Base-by-base conservation (phyloP, 2,888 invertebrate species). In the Orthonychiurus folsomi region DNA sequence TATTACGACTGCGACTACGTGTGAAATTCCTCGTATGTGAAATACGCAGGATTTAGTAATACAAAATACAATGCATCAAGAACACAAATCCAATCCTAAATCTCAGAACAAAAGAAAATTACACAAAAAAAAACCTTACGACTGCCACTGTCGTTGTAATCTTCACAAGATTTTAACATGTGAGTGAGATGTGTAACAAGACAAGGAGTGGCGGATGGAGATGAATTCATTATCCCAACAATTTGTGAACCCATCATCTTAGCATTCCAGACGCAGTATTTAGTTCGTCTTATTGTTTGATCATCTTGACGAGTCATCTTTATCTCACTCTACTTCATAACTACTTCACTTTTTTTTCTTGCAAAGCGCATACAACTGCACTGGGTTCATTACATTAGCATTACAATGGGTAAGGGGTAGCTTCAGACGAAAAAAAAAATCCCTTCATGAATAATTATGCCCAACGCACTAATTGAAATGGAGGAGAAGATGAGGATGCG, bases 181-280 rank as follows among this genome's bases (percentile, higher is more conserved):
- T n/a, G 47, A 60, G 60, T 37, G 37, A 37, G 5, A 37, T 5
- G 37, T 37, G n/a, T n/a, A n/a, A n/a, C n/a, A 65, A 65, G 65
- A 63, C 65, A 59, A 64, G 65, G 65, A 65, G 65, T 65, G 62
- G 62, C 58, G 62, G 9, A 37, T 60, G 60, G 60, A 62, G 65
- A 65, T 65, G 65, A 65, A 65, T 65, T 60, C 65, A 65, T 65
- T 65, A 65, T 28, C 15, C 27, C 15, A 23, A 55, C 5, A 23
- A 23, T 52, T 23, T 23, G 5, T 52, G 37, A n/a, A n/a, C n/a
- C n/a, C n/a, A n/a, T n/a, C n/a, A n/a, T n/a, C n/a, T n/a, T 57
- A 37, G 5, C 37, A 50, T 62, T 59, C 61, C n/a, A n/a, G n/a
- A n/a, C n/a, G n/a, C n/a, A n/a, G n/a, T 60, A 64, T 64, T 64